phyloP scores from a whole-genome alignment of 2,113 vertebrate genomes.

The Nesoenas mayeri region DNA sequence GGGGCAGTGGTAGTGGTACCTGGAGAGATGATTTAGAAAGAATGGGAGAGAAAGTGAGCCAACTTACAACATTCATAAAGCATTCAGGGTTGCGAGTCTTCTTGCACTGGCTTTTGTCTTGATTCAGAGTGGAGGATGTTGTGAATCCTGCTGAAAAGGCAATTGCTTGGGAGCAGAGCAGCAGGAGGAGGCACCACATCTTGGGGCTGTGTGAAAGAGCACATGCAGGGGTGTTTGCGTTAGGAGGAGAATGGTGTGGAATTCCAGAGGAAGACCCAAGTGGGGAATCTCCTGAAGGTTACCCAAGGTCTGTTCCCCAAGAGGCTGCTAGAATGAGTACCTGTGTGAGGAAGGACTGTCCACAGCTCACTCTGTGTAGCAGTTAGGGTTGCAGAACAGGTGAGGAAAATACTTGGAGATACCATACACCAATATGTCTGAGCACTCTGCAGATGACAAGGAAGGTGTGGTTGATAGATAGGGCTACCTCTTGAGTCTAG shows the following conservation, averaged over 20 bases:
- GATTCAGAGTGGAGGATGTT: background rate
- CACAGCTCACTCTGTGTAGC: background rate
- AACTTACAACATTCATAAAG: conserved; percentile 57
- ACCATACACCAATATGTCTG: background rate
- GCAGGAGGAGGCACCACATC: conserved; percentile 25
- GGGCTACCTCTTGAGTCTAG: background rate
- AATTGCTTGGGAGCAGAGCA: conserved; percentile 30
- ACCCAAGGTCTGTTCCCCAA: background rate
- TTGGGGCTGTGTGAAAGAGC: conserved; percentile 8
- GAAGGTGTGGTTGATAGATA: background rate
- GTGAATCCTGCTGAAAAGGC: background rate
- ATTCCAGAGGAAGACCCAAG: background rate
- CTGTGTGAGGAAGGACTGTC: background rate
- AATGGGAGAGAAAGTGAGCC: background rate
- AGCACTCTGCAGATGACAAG: background rate
- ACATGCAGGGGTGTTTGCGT: background rate
- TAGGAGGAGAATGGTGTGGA: background rate
- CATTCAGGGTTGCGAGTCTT: background rate
- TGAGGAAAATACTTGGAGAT: background rate
- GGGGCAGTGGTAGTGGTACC: background rate
- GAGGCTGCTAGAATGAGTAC: background rate
- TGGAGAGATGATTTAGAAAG: background rate
- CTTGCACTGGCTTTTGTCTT: background rate
- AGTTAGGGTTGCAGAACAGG: background rate
- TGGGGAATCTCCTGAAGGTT: background rate